phyloP scores from a whole-genome alignment of 2,888 invertebrate species.

The Eupsilia transversa region DNA sequence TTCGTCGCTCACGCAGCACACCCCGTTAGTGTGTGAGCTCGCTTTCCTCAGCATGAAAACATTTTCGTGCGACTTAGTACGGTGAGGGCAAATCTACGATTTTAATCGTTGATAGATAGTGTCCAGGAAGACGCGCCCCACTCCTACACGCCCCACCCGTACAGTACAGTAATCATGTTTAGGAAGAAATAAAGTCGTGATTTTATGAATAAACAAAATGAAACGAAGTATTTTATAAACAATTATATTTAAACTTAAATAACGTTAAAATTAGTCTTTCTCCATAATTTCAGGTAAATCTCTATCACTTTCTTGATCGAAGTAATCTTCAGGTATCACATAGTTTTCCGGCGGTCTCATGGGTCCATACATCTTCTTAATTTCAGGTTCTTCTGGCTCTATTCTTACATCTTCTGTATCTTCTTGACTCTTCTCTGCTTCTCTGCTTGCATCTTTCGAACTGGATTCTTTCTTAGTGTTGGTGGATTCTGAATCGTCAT shows the following conservation, averaged over 20 bases:
- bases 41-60: too few relatives aligned
- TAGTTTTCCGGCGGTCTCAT: slow-evolving; percentile 88
- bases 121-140: too few relatives aligned
- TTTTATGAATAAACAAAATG: background rate
- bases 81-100: too few relatives aligned
- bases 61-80: too few relatives aligned
- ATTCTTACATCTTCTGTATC: slow-evolving; percentile 36
- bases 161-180: too few relatives aligned
- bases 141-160: too few relatives aligned
- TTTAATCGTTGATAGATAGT: too few relatives aligned
- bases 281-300: slow-evolving; percentile 87
- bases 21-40: too few relatives aligned
- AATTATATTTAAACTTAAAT: slow-evolving; percentile 37
- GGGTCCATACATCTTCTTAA: slow-evolving; percentile 83
- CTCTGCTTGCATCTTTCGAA: background rate
- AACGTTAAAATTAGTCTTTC: slow-evolving; percentile 67
- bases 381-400: slow-evolving; percentile 42
- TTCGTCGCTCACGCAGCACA: too few relatives aligned
- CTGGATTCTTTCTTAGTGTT: slow-evolving; percentile 24
- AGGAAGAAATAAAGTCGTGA: background rate
- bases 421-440: slow-evolving; percentile 32
- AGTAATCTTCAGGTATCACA: slow-evolving; percentile 86
- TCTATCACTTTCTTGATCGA: slow-evolving; percentile 84
- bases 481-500: slow-evolving; percentile 71
- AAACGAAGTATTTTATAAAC: slow-evolving; percentile 13